Percentiles rank a stretch among this genome's conserved stretches.
phyloP scores from a whole-genome alignment of 30 jellyfish, hydroid and myxozoan genomes.

The Hydra vulgaris region DNA sequence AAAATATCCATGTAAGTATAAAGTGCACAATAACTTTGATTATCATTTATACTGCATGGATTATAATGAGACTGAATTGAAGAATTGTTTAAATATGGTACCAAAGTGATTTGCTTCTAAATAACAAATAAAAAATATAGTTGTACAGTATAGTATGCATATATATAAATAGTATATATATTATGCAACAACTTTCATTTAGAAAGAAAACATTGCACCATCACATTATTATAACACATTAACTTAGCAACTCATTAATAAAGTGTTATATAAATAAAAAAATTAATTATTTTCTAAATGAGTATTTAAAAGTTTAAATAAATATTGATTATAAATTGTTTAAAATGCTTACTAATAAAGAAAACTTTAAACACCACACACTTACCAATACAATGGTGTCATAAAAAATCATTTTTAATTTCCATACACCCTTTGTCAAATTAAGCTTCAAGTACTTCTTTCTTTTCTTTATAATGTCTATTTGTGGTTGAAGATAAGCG shows the following conservation, averaged over 20 bases:
- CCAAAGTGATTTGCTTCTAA: slow-evolving; percentile 44
- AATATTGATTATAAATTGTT: too few species aligned
- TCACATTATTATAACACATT: neutral
- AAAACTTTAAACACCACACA: too few species aligned
- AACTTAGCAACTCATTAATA: too few species aligned
- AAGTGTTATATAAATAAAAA: too few species aligned
- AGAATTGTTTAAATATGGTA: slow-evolving; percentile 38
- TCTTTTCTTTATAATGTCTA: slow-evolving; percentile 10
- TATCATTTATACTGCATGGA: slow-evolving; percentile 50
- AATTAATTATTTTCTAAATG: too few species aligned
- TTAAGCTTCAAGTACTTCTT: neutral
- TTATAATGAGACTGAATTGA: slow-evolving; percentile 9
- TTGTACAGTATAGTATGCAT: neutral
- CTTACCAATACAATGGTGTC: slow-evolving; percentile 23
- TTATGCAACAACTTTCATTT: neutral
- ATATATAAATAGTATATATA: neutral
- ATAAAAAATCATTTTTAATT: slow-evolving; percentile 14
- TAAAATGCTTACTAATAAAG: too few species aligned
- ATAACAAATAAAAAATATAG: slow-evolving; percentile 6
- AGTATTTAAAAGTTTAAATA: too few species aligned
- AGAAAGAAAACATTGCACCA: neutral
- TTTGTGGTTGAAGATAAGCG: neutral
- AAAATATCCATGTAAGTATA: slow-evolving; percentile 41
- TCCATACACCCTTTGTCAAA: slow-evolving; percentile 15
- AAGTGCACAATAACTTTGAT: slow-evolving; percentile 24